Conservation (phyloP, 2,888 invertebrate genomes). For the Agrochola lychnidis region DNA sequence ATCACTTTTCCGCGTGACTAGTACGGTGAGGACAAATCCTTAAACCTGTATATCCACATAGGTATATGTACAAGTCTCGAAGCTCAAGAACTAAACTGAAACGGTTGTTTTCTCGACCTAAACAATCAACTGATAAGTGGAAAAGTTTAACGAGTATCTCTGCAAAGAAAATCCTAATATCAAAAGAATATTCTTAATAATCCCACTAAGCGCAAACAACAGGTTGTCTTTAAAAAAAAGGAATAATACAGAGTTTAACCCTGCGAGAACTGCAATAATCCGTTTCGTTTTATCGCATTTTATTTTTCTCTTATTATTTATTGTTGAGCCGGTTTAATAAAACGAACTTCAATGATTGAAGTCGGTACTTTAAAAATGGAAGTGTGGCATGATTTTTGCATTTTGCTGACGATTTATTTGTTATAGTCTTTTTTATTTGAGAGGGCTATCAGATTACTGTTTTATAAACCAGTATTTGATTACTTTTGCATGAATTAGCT, state of each 20-base stretch:
- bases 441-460: too few species aligned
- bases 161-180: slow-evolving; percentile 32
- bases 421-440: background rate
- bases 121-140: slow-evolving; percentile 42
- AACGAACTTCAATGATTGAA: slow-evolving; percentile 21
- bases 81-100: background rate
- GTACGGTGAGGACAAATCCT: background rate
- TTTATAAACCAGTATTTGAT: background rate
- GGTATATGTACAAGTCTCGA: background rate
- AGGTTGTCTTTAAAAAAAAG: slow-evolving; percentile 50
- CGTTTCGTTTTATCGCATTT: slow-evolving; percentile 22
- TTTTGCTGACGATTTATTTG: background rate
- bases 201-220: slow-evolving; percentile 44
- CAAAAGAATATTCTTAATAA: slow-evolving; percentile 55
- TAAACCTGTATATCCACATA: background rate
- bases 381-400: background rate
- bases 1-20: background rate
- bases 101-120: slow-evolving; percentile 11
- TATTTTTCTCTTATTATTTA: slow-evolving; percentile 33
- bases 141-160: slow-evolving; percentile 31
- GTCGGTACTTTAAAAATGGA: background rate
- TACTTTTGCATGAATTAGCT: too few species aligned
- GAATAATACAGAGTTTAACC: slow-evolving; percentile 34
- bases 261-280: slow-evolving; percentile 39
- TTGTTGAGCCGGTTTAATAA: slow-evolving; percentile 27